Percentiles rank a stretch among this genome's conserved stretches.
Evolutionary conservation across 1,140 invertebrate species (phyloP).

Genomic region (Drosophila tropicalis): DNA sequence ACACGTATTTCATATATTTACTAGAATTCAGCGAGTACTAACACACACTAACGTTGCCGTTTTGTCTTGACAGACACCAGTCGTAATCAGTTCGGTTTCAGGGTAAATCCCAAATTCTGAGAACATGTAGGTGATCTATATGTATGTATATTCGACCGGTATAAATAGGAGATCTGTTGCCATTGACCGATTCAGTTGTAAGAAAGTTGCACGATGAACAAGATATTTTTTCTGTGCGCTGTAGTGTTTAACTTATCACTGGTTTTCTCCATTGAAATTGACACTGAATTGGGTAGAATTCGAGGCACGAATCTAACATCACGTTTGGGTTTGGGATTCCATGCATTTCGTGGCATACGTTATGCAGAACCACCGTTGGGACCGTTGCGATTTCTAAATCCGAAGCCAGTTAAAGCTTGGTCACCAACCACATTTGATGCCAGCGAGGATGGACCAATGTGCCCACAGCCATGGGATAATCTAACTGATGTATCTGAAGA

Average conservation of each 20-base stretch:
- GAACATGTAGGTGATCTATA: not conserved
- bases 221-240: slow-evolving; percentile 10
- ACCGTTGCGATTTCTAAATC: slow-evolving; percentile 70
- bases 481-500: slow-evolving; percentile 86
- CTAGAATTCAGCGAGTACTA: slow-evolving; percentile 1
- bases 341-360: slow-evolving; percentile 87
- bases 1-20: too few relatives aligned
- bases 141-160: slow-evolving; percentile 11
- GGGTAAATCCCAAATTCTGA: slow-evolving; percentile 36
- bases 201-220: slow-evolving; percentile 23
- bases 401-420: slow-evolving; percentile 84
- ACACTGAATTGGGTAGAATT: slow-evolving; percentile 62
- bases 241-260: slow-evolving; percentile 24
- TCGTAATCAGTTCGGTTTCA: slow-evolving; percentile 3
- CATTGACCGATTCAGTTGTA: slow-evolving; percentile 22
- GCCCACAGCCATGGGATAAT: slow-evolving; percentile 81
- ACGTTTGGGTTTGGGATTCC: slow-evolving; percentile 84
- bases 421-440: slow-evolving; percentile 84
- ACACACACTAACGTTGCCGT: slow-evolving; percentile 16
- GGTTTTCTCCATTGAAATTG: slow-evolving; percentile 42
- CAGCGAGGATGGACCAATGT: slow-evolving; percentile 85
- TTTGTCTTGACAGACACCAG: slow-evolving; percentile 7
- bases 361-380: slow-evolving; percentile 85
- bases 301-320: slow-evolving; percentile 58
- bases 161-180: slow-evolving; percentile 27